Percentiles rank a stretch among this genome's conserved stretches.
Evolutionary conservation across 2,888 invertebrate genomes (phyloP).

Genomic region (Drosophila recens): DNA sequence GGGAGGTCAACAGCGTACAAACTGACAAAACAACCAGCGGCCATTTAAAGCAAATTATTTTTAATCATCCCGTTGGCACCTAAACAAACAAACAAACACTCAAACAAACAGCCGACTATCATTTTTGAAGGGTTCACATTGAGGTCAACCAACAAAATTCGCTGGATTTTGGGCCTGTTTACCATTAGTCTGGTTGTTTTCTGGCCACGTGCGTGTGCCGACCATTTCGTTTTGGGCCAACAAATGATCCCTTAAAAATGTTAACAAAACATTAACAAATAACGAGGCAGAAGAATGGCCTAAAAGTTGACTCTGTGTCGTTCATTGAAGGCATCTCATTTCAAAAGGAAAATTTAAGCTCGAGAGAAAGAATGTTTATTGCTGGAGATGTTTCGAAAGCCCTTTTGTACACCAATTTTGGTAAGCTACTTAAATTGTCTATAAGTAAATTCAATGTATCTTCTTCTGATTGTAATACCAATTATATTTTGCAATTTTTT

Average conservation of each 20-base stretch:
- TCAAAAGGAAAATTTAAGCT: not conserved
- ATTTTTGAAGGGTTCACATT: constrained; percentile 35
- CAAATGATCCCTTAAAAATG: constrained; percentile 47
- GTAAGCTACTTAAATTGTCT: not conserved
- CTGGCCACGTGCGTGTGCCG: constrained; percentile 24
- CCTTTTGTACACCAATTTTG: not conserved
- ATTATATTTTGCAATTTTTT: not conserved
- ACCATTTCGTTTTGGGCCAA: constrained; percentile 42
- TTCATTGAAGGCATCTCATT: not conserved
- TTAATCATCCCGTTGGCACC: constrained; percentile 71
- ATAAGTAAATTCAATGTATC: not conserved
- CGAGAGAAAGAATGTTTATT: not conserved
- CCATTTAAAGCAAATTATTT: constrained; percentile 68
- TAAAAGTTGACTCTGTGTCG: not conserved
- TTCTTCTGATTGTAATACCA: not conserved
- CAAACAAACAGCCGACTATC: constrained; percentile 53
- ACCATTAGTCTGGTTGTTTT: constrained; percentile 23
- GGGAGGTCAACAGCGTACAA: constrained; percentile 1
- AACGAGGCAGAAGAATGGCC: constrained; percentile 12
- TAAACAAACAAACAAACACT: constrained; percentile 69
- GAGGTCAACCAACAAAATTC: constrained; percentile 32
- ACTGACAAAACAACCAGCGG: constrained; percentile 48
- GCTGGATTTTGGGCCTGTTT: constrained; percentile 31
- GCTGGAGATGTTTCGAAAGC: not conserved
- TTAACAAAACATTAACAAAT: constrained; percentile 38